Evolutionary conservation across 2,113 vertebrate species (phyloP), one percentile per base, ranked within the genome.

Genomic region (Apeltes quadracus): DNA sequence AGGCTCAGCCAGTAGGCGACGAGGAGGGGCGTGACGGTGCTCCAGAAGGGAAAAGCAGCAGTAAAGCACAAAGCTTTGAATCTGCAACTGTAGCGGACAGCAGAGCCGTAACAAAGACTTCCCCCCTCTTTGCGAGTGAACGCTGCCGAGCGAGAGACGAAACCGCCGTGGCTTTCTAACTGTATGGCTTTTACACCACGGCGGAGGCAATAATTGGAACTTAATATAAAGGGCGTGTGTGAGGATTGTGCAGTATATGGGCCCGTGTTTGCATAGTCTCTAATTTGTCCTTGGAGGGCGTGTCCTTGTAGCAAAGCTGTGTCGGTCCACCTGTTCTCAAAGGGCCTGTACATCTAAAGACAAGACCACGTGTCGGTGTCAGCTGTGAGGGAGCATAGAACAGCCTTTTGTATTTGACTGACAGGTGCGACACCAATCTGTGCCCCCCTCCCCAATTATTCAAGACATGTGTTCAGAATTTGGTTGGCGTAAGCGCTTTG

Each of bases 31-130:
- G 87, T 75, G 75, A 38, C 76, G 64, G n/a, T 39, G 29, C 58
- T 69, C 72, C 58, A 69, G 51, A 18, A 59, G 71, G 59, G 58
- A 69, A 85, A 83, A 73, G 82, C 82, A 69, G 84, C 76, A 86
- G 85, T 77, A 75, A 72, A 83, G 77, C 89, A 90, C 91, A 92
- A 90, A 90, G 91, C 91, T 90, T 77, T 83, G 83, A 87, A 87
- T 85, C 77, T 89, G 84, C 54, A 88, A 76, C 34, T 79, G 78
- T 82, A 82, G 70, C 69, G 85, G 84, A 86, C 75, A 78, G 70
- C 36, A 51, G 61, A 87, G 71, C 76, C 65, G 58, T 88, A 88
- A 89, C 91, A 92, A 92, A 91, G 88, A 80, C 57, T 56, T n/a
- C 20, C 61, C 76, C 58, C 63, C 81, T 84, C 6, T 77, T 86